A percentile compares a stretch with the other conserved stretches of the same genome.
Evolutionary conservation across 2,888 invertebrate species (phyloP).

Genomic region (Timandra comae): DNA sequence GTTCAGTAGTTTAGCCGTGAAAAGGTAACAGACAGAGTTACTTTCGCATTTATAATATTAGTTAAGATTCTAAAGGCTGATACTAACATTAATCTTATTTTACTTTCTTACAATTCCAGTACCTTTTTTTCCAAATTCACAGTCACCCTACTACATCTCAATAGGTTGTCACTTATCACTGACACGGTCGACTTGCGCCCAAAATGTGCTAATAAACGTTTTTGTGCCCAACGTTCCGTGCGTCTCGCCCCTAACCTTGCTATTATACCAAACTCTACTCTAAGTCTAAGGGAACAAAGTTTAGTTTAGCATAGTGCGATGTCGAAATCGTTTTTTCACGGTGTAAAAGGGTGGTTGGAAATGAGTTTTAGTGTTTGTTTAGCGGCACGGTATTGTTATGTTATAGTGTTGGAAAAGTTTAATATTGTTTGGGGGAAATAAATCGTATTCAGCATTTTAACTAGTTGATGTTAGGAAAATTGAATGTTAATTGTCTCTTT

Average conservation of each 20-base stretch:
- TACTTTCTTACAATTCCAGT: too few relatives aligned
- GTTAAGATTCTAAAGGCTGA: too few relatives aligned
- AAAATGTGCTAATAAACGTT: conserved; percentile 68
- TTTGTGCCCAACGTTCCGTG: conserved; percentile 42
- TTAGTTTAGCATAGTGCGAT: not conserved
- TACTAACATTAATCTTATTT: too few relatives aligned
- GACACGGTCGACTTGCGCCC: conserved; percentile 56
- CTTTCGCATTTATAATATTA: too few relatives aligned
- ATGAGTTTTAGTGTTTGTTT: conserved; percentile 40
- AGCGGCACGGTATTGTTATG: conserved; percentile 32
- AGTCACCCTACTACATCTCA: conserved; percentile 40
- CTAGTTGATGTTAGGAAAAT: not conserved
- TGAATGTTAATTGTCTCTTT: too few relatives aligned
- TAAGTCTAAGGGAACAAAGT: conserved; percentile 2
- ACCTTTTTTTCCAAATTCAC: conserved; percentile 18
- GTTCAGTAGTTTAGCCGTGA: too few relatives aligned
- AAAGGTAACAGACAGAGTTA: too few relatives aligned
- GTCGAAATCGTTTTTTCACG: conserved; percentile 7
- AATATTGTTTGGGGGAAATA: conserved; percentile 10
- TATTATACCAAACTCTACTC: conserved; percentile 15
- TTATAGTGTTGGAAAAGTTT: conserved; percentile 15
- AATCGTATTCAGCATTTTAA: conserved; percentile 5
- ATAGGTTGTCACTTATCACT: conserved; percentile 62
- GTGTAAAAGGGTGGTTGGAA: conserved; percentile 26
- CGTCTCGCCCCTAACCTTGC: conserved; percentile 27